Percentiles rank a stretch among this genome's conserved stretches.
phyloP scores from a whole-genome alignment of 2,797 vertebrate species.

The Phoeniculus purpureus region DNA sequence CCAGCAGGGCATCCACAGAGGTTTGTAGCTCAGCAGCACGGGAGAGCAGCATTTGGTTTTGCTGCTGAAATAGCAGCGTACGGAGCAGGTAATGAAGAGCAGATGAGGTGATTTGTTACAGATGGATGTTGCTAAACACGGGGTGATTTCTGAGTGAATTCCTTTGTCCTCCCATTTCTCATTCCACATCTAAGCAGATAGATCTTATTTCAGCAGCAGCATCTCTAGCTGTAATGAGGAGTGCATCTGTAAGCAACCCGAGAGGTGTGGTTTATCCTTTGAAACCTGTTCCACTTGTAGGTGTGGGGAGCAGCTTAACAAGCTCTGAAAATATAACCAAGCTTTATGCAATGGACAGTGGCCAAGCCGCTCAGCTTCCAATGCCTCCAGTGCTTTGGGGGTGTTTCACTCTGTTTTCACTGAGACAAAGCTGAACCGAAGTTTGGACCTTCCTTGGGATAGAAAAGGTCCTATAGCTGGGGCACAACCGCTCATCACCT shows the following conservation, averaged over 20 bases:
- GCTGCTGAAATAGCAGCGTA: neutral
- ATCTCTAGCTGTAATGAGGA: neutral
- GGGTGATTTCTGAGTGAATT: neutral
- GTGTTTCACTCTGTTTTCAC: neutral
- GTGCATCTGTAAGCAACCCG: neutral
- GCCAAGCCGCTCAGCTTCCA: neutral
- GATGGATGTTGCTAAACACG: conserved; percentile 1
- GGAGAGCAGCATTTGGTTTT: neutral
- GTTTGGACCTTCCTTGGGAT: neutral
- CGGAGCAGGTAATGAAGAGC: neutral
- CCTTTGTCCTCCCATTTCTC: neutral
- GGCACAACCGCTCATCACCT: neutral
- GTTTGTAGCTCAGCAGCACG: neutral
- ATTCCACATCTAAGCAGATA: neutral
- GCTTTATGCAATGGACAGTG: neutral
- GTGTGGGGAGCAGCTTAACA: neutral
- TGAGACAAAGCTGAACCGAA: neutral
- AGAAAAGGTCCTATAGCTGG: neutral
- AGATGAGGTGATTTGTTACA: conserved; percentile 22
- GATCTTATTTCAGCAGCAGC: neutral
- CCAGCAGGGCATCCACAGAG: neutral
- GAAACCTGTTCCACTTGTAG: neutral
- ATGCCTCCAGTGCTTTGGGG: neutral
- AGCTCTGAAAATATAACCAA: neutral
- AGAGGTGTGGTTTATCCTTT: neutral